Evolutionary conservation across 2,888 invertebrate genomes (phyloP).

Genomic region (Odontomyia ornata): DNA sequence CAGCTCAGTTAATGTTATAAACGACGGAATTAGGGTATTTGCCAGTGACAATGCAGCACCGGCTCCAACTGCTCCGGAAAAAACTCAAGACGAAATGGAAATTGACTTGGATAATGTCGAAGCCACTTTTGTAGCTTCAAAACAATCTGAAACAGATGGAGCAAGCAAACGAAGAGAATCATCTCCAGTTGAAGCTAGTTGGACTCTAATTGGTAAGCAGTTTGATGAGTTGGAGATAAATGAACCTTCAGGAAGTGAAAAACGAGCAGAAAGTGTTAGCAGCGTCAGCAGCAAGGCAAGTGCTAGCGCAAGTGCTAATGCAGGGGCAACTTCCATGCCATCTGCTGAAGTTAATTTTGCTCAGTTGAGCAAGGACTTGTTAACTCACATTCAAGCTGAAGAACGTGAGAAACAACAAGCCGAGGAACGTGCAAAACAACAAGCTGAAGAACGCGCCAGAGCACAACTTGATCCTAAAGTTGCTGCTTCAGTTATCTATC

Average conservation of each 20-base stretch:
- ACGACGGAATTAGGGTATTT: constrained; percentile 18
- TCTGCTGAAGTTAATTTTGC: constrained; percentile 52
- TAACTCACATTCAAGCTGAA: constrained; percentile 56
- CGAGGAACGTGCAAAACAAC: too few relatives aligned
- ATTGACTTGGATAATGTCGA: constrained; percentile 5
- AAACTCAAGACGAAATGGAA: neutral
- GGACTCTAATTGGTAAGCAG: constrained; percentile 59
- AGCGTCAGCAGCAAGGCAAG: constrained; percentile 37
- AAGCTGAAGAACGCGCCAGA: neutral
- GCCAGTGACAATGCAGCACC: neutral
- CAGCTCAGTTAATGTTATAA: neutral
- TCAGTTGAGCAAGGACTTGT: constrained; percentile 56
- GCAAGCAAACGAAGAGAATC: constrained; percentile 13
- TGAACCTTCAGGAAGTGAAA: neutral
- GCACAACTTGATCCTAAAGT: neutral
- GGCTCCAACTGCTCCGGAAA: neutral
- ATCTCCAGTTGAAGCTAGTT: constrained; percentile 51
- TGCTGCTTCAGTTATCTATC: constrained; percentile 54
- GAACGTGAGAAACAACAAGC: constrained; percentile 3
- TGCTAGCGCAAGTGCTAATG: constrained; percentile 40
- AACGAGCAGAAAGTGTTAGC: neutral
- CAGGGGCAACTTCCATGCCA: constrained; percentile 5
- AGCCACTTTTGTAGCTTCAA: neutral
- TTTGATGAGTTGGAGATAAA: constrained; percentile 23
- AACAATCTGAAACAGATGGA: neutral